Percentiles rank a stretch among this genome's conserved stretches.
These are phyloP conservation scores for Cryptoblepharus egeriae DNA, from an alignment of 2,797 vertebrate genomes.

Conservation along the genomic window DNA sequence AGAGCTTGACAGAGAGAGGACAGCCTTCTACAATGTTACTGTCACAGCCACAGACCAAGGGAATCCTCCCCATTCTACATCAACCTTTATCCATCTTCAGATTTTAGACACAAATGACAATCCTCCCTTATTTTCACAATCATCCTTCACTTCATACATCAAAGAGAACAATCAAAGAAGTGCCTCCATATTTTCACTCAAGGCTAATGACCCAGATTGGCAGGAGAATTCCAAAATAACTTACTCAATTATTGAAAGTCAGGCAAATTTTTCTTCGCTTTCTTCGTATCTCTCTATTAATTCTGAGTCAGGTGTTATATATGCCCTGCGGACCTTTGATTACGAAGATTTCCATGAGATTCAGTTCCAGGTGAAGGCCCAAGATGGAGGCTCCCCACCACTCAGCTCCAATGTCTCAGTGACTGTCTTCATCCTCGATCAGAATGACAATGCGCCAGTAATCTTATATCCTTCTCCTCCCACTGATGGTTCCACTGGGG, in stretches of 20 bases:
- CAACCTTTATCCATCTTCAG: slow-evolving; percentile 48
- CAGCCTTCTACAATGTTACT: slow-evolving; percentile 57
- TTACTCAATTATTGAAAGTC: neutral
- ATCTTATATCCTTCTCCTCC: slow-evolving; percentile 64
- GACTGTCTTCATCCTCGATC: slow-evolving; percentile 50
- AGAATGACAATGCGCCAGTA: slow-evolving; percentile 53
- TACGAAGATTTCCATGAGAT: slow-evolving; percentile 90
- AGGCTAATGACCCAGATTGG: slow-evolving; percentile 61
- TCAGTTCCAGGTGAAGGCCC: slow-evolving; percentile 85
- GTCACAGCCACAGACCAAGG: slow-evolving; percentile 74
- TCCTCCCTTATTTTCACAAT: slow-evolving; percentile 60
- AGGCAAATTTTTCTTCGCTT: slow-evolving; percentile 60
- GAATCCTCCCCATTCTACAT: slow-evolving; percentile 70
- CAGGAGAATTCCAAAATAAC: slow-evolving; percentile 55
- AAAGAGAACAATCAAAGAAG: too few species aligned
- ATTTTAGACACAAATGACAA: slow-evolving; percentile 76
- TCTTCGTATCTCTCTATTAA: slow-evolving; percentile 91
- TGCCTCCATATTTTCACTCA: too few species aligned
- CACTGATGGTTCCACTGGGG: neutral
- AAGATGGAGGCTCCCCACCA: slow-evolving; percentile 84
- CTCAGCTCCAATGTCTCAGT: slow-evolving; percentile 41
- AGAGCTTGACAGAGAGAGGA: slow-evolving; percentile 57
- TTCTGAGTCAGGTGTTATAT: slow-evolving; percentile 87
- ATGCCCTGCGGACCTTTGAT: slow-evolving; percentile 90
- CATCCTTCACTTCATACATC: slow-evolving; percentile 39